Evolutionary conservation across 2,113 vertebrate genomes (phyloP), one percentile per base, ranked within the genome.

Genomic region (Indri indri): DNA sequence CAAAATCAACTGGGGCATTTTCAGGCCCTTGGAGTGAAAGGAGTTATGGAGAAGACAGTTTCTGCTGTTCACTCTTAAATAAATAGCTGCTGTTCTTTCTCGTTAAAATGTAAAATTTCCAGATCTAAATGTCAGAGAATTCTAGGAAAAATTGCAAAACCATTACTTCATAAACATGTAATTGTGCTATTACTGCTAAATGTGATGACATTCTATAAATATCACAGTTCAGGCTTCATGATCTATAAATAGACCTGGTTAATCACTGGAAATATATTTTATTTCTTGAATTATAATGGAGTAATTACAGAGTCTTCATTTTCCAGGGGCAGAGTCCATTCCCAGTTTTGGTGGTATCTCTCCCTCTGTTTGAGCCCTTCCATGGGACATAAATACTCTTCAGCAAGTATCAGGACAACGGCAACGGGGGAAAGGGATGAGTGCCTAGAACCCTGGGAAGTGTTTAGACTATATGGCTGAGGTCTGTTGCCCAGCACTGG

Each of bases 131-230:
- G 91, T 96, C 97, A 97, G 89, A 86, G 96, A 96, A 88, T 25
- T 93, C 90, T 88, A 94, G 95, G 97, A 95, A 92, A 93, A 98
- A 97, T 68, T 97, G 91, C 57, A 91, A 97, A 98, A 97, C 97
- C 61, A 65, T 16, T 3, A 90, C 88, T 98, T 98, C 81, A 77
- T 97, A 96, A 97, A 96, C 97, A 97, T 83, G 91, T 94, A 87
- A 97, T 98, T 98, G 95, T 97, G 97, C 95, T 96, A 95, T 97
- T 98, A 96, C 85, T 97, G 96, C 73, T 94, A 89, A 97, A 77
- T 97, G 96, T 25, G 37, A 94, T 97, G 97, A 81, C 96, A 95
- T 96, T 97, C 97, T 97, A 98, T 97, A 98, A 98, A 98, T 98
- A 98, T 96, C 97, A 84, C 70, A 90, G 93, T 97, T 96, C 91